phyloP scores from a whole-genome alignment of 2,888 invertebrate genomes.

The Amiota mariae region DNA sequence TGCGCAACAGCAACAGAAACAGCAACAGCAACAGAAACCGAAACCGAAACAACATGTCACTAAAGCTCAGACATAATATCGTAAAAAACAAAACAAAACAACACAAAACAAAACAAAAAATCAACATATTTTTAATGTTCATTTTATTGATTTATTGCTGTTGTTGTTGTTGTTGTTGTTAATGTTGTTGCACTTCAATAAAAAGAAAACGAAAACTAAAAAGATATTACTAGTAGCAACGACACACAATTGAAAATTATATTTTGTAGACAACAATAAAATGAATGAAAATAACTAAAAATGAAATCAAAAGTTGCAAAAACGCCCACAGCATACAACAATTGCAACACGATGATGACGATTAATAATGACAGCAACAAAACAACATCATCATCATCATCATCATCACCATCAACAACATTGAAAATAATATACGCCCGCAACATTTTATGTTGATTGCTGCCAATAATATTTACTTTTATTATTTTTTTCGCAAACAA shows the following conservation, averaged over 20 bases:
- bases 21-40: neutral
- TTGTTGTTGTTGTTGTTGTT: constrained; percentile 10
- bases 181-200: neutral
- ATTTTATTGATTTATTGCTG: constrained; percentile 12
- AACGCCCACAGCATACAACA: constrained; percentile 1
- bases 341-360: neutral
- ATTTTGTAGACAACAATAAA: too few relatives aligned
- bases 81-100: neutral
- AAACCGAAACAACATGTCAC: neutral
- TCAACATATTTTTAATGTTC: neutral
- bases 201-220: neutral
- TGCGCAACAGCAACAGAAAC: constrained; percentile 9
- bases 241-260: too few relatives aligned
- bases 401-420: too few relatives aligned
- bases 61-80: neutral
- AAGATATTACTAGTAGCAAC: neutral
- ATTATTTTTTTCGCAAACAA: neutral
- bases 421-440: neutral
- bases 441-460: neutral
- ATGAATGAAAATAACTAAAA: too few relatives aligned
- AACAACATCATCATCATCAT: too few relatives aligned
- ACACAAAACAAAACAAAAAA: constrained; percentile 5
- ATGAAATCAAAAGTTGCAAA: neutral
- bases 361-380: neutral
- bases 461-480: neutral